Evolutionary conservation across 2,113 vertebrate genomes (phyloP).

Genomic region (Takifugu flavidus): DNA sequence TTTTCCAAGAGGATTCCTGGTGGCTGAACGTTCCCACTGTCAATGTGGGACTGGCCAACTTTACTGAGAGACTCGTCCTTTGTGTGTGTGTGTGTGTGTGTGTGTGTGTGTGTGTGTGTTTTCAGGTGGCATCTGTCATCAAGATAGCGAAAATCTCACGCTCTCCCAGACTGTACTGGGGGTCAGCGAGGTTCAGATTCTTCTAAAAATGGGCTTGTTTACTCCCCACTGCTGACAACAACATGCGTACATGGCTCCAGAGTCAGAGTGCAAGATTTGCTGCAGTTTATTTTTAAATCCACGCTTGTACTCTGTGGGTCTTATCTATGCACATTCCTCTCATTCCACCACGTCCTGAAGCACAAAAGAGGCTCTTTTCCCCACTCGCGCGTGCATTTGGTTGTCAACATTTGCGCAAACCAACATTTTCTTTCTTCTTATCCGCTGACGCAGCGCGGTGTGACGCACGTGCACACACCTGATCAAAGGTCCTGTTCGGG

Average conservation of each 20-base stretch:
- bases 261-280: neutral
- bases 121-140: too few species aligned
- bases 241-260: too few species aligned
- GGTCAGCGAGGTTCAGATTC: too few species aligned
- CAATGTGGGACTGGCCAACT: too few species aligned
- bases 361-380: slow-evolving; percentile 19
- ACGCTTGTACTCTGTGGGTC: neutral
- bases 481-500: slow-evolving; percentile 68
- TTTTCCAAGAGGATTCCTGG: too few species aligned
- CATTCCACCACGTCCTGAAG: slow-evolving; percentile 18
- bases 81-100: too few species aligned
- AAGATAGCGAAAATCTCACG: too few species aligned
- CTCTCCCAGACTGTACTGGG: too few species aligned
- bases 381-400: slow-evolving; percentile 1
- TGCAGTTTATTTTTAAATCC: neutral
- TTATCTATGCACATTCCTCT: slow-evolving; percentile 23
- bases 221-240: too few species aligned
- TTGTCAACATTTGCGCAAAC: slow-evolving; percentile 37
- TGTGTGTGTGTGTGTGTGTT: too few species aligned
- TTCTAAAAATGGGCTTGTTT: too few species aligned
- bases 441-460: slow-evolving; percentile 32
- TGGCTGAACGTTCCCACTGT: too few species aligned
- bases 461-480: slow-evolving; percentile 31
- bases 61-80: neutral
- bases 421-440: slow-evolving; percentile 19